Conservation (phyloP, 1,140 invertebrate genomes). For the Cotesia vestalis region DNA sequence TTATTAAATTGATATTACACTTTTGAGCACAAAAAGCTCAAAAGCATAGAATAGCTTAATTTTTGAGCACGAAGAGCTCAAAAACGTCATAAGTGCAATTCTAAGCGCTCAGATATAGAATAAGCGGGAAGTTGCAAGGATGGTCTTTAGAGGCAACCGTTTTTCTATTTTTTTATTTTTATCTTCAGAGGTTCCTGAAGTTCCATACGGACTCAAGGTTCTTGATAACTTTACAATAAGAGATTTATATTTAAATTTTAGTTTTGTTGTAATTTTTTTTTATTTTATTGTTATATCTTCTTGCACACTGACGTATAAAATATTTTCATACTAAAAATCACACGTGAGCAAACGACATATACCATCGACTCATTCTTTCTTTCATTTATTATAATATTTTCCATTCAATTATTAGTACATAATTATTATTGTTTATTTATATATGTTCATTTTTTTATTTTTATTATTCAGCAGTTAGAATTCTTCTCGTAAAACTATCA, state of each 20-base stretch:
- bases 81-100: no score
- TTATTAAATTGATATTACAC: no score
- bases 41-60: no score
- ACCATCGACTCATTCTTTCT: constrained; percentile 14
- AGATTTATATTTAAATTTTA: constrained; percentile 16
- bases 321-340: constrained; percentile 37
- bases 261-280: constrained; percentile 18
- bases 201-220: constrained; percentile 89
- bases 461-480: not conserved
- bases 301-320: constrained; percentile 33
- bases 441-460: constrained; percentile 14
- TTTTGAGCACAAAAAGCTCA: no score
- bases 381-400: not conserved
- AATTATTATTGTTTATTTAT: constrained; percentile 3
- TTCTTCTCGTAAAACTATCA: not conserved
- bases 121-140: no score
- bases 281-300: constrained; percentile 13
- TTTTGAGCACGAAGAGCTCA: no score
- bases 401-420: no score
- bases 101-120: no score
- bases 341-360: constrained; percentile 29
- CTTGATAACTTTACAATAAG: constrained; percentile 67
- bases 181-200: constrained; percentile 87
- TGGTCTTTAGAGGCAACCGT: no score
- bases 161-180: constrained; percentile 10